These are phyloP conservation scores for Heliconius erato DNA, from an alignment of 2,888 invertebrate species.

Conservation along the genomic window DNA sequence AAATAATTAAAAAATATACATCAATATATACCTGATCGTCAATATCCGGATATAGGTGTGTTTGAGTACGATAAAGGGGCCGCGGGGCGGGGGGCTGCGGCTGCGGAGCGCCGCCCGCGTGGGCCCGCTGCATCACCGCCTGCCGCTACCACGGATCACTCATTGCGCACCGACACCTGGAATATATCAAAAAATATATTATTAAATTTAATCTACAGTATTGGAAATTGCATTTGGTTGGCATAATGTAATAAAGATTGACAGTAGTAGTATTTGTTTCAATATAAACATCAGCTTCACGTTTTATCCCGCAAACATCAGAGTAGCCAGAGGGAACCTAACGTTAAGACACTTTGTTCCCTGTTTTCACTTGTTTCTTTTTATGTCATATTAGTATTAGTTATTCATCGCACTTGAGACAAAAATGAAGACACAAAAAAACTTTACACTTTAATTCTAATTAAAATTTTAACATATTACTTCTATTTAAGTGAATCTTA, in stretches of 20 bases:
- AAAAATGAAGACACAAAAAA: no score
- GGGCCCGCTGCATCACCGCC: conserved; percentile 84
- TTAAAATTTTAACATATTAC: no score
- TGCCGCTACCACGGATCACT: conserved; percentile 78
- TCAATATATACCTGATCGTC: conserved; percentile 77
- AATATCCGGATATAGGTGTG: conserved; percentile 77
- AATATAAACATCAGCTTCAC: not conserved
- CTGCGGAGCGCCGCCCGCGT: conserved; percentile 81
- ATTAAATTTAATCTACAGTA: not conserved
- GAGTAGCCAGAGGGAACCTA: no score
- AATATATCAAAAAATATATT: conserved; percentile 8
- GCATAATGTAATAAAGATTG: not conserved
- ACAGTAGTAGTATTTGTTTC: not conserved
- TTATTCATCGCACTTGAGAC: no score
- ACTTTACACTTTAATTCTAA: no score
- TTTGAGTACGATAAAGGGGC: conserved; percentile 68
- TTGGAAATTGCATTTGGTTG: not conserved
- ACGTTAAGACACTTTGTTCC: no score
- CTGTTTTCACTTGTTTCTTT: no score
- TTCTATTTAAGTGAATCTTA: no score
- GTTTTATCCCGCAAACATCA: not conserved
- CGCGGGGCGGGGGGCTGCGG: conserved; percentile 74
- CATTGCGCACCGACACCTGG: conserved; percentile 66
- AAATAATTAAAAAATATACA: not conserved
- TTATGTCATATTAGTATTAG: no score